phyloP scores from a whole-genome alignment of 2,797 vertebrate species.

The Fistularia commersonii region DNA sequence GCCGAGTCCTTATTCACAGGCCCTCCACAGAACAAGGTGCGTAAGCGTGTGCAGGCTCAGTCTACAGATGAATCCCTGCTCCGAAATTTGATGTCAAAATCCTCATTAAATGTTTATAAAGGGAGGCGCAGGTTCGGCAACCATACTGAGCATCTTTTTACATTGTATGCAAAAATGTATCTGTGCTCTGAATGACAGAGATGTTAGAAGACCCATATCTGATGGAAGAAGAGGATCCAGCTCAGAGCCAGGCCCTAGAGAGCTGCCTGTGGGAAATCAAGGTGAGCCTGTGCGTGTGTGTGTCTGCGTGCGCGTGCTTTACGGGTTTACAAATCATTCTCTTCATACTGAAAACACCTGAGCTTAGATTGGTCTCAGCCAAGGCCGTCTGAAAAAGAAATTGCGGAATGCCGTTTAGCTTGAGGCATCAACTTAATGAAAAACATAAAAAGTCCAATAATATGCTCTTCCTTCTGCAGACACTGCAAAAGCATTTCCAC shows the following conservation, averaged over 20 bases:
- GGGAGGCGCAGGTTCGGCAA: no score
- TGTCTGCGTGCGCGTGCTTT: no score
- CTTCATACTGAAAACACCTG: neutral
- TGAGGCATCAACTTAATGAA: neutral
- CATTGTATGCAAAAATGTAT: neutral
- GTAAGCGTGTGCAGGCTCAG: neutral
- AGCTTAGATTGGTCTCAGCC: neutral
- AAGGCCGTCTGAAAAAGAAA: neutral
- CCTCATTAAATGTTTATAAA: no score
- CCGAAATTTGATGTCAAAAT: no score
- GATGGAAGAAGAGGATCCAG: constrained; percentile 83
- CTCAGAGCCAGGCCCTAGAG: constrained; percentile 82
- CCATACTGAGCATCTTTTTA: neutral
- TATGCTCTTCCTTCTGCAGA: constrained; percentile 59
- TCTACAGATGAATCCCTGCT: no score
- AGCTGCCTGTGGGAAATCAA: constrained; percentile 96
- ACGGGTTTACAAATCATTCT: no score
- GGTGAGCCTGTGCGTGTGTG: constrained; percentile 57
- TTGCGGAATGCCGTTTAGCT: no score
- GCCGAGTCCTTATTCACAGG: constrained; percentile 84
- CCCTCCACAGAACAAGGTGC: constrained; percentile 69
- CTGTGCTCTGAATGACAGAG: constrained; percentile 42
- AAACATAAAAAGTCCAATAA: neutral
- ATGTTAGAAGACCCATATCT: constrained; percentile 82
- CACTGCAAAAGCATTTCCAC: constrained; percentile 90